phyloP scores from a whole-genome alignment of 2,113 vertebrate species.

The Hippotragus niger region DNA sequence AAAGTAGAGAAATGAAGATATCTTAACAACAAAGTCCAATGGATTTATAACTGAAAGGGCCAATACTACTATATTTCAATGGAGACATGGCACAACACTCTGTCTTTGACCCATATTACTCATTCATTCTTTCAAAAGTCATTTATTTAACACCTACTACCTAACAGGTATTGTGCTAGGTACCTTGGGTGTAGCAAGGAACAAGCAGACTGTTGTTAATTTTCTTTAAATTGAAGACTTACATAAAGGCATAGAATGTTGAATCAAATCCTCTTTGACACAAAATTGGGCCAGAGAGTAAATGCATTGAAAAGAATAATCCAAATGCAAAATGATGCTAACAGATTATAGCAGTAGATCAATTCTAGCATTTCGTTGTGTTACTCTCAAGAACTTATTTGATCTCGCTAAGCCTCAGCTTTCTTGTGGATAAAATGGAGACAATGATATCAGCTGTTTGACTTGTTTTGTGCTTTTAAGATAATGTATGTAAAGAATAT shows the following conservation, averaged over 20 bases:
- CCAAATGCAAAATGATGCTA: slow-evolving; percentile 25
- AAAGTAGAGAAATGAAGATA: neutral
- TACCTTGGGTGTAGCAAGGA: neutral
- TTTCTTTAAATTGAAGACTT: neutral
- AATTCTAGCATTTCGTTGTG: neutral
- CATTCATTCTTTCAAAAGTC: neutral
- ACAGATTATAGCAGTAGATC: neutral
- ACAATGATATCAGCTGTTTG: neutral
- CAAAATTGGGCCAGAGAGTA: neutral
- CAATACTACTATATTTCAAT: neutral
- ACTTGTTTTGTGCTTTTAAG: neutral
- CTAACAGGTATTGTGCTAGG: neutral
- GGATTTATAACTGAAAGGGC: neutral
- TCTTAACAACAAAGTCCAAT: neutral
- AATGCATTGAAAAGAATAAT: neutral
- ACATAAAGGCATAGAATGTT: neutral
- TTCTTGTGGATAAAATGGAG: neutral
- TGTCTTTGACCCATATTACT: neutral
- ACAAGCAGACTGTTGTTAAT: neutral
- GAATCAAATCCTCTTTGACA: neutral
- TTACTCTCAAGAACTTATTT: neutral
- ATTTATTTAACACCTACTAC: neutral
- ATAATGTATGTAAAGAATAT: neutral
- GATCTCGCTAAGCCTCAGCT: neutral
- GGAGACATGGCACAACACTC: neutral